Evolutionary conservation across 1,140 invertebrate species (phyloP), one percentile per base, ranked within the genome.

Genomic region (Agrypnia vestita): DNA sequence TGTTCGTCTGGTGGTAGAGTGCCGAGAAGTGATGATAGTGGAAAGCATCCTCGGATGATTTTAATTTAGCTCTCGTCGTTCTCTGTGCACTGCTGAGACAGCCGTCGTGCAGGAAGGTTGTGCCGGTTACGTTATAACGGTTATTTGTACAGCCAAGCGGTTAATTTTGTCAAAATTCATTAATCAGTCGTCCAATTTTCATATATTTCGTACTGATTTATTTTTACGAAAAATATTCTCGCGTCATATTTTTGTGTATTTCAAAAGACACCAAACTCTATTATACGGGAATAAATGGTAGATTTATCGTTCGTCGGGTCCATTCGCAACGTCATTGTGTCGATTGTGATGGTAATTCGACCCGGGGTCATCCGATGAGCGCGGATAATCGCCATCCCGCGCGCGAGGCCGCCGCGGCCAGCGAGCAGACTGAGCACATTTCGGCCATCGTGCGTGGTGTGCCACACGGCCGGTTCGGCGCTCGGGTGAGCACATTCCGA

Each of bases 291-390:
- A 35, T 35, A 35, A 35, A 35, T 35, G 6, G 25, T 6, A 35
- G 25, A 35, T 35, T 35, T 6, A 35, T 35, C 25, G 6, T 35
- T 35, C 25, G 25, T 35, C 25, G 25, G 25, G 25, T 35, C 6
- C 53, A 15, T 17, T 56, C 1, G 53, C 0, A 59, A 17, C 17
- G 15, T 15, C 62, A 67, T 44, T 67, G 25, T 67, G 11, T 10
- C n/a, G 12, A 71, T 71, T 71, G 67, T 71, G 46, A 71, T 71
- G 67, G 21, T 49, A 71, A 71, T 71, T 51, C 67, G 47, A 6
- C 67, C 12, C 67, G 67, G 67, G 67, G 67, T 71, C 67, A 25
- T 17, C 67, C 49, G 67, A 49, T 51, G 67, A 71, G 35, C 43
- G 15, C 12, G 43, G 67, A 49, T 71, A 71, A 62, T 62, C 59